Conservation (phyloP, 2,113 vertebrate species). For the Salvelinus fontinalis region DNA sequence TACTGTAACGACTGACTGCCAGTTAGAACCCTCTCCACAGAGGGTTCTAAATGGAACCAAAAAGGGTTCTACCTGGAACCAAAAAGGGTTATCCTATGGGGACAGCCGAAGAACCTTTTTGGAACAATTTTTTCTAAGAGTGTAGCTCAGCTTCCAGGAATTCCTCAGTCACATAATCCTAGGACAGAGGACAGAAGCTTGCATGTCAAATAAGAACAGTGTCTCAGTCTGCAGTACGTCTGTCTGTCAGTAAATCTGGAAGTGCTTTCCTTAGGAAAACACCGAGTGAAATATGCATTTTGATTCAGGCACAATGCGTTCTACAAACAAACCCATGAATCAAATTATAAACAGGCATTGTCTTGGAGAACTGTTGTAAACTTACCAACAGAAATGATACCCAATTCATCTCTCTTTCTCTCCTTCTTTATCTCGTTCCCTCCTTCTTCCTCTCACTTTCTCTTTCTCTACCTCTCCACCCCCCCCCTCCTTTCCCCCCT, state of each 20-base stretch:
- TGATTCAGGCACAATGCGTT: conserved; percentile 36
- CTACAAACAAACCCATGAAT: conserved; percentile 28
- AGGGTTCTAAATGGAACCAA: no score
- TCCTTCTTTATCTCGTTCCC: background rate
- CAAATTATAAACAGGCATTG: conserved; percentile 40
- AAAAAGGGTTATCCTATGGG: no score
- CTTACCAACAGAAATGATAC: background rate
- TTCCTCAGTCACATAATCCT: background rate
- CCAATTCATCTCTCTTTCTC: background rate
- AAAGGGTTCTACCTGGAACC: no score
- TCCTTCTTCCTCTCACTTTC: background rate
- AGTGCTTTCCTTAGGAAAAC: conserved; percentile 22
- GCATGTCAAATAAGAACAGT: conserved; percentile 15
- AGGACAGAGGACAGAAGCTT: conserved; percentile 17
- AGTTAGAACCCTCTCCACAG: no score
- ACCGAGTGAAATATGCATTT: conserved; percentile 35
- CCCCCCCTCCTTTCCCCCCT: background rate
- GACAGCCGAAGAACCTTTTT: no score
- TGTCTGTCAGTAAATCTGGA: conserved; percentile 34
- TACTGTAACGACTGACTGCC: no score
- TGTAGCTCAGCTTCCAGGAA: no score
- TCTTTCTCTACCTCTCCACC: background rate
- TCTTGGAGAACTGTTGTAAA: background rate
- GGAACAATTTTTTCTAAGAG: no score
- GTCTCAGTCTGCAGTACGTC: conserved; percentile 6